phyloP scores from a whole-genome alignment of 2,888 invertebrate genomes.

The Sipha maydis region DNA sequence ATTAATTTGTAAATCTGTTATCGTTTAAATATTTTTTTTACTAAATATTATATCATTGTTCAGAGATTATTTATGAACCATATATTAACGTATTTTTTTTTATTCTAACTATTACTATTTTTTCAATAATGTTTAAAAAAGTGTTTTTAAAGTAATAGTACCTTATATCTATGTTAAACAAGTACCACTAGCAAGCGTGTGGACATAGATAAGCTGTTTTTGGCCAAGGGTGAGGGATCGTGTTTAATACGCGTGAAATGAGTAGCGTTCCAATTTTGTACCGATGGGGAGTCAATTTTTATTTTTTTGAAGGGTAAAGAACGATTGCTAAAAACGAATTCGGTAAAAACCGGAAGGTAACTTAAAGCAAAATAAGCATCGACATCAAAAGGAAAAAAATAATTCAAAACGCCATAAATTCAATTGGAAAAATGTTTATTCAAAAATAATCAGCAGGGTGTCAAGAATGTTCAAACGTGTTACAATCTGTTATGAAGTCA shows the following conservation, averaged over 20 bases:
- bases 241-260: constrained; percentile 60
- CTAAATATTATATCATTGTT: too few species aligned
- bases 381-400: constrained; percentile 38
- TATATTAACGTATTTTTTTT: too few species aligned
- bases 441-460: constrained; percentile 46
- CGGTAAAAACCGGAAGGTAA: constrained; percentile 42
- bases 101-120: too few species aligned
- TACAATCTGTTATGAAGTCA: constrained; percentile 33
- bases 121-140: too few species aligned
- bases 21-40: neutral
- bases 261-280: constrained; percentile 34
- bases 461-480: constrained; percentile 43
- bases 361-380: neutral
- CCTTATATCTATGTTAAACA: constrained; percentile 9
- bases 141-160: neutral
- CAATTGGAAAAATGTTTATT: constrained; percentile 52
- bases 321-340: constrained; percentile 36
- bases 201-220: constrained; percentile 42
- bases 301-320: constrained; percentile 21
- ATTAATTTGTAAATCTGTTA: neutral
- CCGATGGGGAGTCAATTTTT: constrained; percentile 18
- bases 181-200: neutral
- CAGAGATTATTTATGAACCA: too few species aligned
- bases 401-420: neutral
- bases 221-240: constrained; percentile 43